These are phyloP conservation scores for Mormyrus iriodes DNA, from an alignment of 2,113 vertebrate species.

Conservation along the genomic window DNA sequence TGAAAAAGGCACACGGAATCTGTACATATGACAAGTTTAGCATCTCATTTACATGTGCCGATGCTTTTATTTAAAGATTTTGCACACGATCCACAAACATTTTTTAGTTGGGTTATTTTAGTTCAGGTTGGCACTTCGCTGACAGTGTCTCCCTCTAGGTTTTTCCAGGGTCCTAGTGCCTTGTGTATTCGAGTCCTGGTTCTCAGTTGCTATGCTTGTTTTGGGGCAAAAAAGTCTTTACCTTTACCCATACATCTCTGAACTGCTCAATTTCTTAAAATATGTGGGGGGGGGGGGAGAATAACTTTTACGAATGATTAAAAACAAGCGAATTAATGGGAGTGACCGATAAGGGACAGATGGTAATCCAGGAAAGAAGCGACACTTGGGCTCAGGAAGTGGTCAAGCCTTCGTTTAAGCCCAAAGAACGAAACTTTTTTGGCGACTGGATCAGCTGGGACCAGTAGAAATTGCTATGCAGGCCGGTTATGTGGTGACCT, in stretches of 20 bases:
- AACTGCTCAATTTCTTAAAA: background rate
- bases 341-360: background rate
- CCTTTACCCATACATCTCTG: background rate
- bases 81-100: background rate
- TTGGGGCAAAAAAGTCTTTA: background rate
- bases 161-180: background rate
- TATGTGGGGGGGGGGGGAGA: background rate
- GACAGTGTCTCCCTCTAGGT: background rate
- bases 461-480: background rate
- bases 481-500: background rate
- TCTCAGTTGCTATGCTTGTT: background rate
- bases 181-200: background rate
- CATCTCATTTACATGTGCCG: background rate
- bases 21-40: background rate
- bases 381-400: background rate
- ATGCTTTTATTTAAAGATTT: background rate
- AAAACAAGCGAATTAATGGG: background rate
- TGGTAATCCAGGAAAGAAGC: background rate
- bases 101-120: background rate
- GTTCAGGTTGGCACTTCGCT: background rate
- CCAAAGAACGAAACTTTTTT: background rate
- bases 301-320: no score
- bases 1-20: background rate
- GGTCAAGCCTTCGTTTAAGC: background rate
- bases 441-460: background rate